These are phyloP conservation scores for Candidula unifasciata DNA, from an alignment of 2,888 invertebrate genomes.

Conservation along the genomic window DNA sequence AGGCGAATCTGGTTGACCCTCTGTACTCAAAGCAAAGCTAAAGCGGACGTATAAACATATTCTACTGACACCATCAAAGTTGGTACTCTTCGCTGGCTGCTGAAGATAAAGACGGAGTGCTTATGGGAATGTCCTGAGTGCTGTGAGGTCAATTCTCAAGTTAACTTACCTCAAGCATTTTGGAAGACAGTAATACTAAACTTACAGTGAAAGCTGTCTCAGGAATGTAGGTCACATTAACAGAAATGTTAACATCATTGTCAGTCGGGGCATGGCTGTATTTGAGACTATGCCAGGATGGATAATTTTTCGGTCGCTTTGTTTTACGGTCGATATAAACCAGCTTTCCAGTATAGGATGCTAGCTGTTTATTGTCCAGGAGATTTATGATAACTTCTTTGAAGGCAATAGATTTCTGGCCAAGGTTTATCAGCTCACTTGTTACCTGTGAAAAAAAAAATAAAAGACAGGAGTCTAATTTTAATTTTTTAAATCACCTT, in stretches of 20 bases:
- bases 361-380: conserved; percentile 44
- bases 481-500: no score
- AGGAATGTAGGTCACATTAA: not conserved
- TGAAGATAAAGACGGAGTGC: no score
- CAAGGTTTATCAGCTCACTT: conserved; percentile 31
- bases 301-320: conserved; percentile 2
- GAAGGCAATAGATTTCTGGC: conserved; percentile 39
- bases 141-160: not conserved
- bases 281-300: conserved; percentile 39
- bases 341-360: conserved; percentile 37
- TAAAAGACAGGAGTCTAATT: no score
- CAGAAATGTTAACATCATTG: not conserved
- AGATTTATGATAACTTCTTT: conserved; percentile 41
- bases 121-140: no score
- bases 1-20: no score
- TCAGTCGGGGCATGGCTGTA: not conserved
- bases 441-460: conserved; percentile 41
- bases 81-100: no score
- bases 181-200: not conserved
- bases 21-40: no score
- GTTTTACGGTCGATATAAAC: conserved; percentile 40
- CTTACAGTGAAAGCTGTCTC: conserved; percentile 20
- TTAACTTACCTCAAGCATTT: not conserved
- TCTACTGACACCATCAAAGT: no score
- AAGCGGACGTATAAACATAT: no score